Percentiles rank a stretch among this genome's conserved stretches.
Conservation (phyloP, 2,113 vertebrate genomes). For the Pelusios castaneus region DNA sequence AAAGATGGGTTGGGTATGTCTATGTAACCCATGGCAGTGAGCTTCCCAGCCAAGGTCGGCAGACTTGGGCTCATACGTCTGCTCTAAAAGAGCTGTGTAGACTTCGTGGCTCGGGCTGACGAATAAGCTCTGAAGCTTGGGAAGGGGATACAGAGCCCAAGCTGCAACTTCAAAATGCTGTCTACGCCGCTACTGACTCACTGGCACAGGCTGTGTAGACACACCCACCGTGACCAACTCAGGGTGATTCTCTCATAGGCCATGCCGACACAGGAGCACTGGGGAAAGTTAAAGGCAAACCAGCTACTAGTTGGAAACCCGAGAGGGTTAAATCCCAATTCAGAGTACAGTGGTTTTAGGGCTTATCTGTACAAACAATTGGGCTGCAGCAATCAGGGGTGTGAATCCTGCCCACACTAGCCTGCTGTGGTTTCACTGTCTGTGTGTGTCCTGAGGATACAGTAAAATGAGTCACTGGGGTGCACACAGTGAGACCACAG, state of each 20-base stretch:
- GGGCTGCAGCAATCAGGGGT: no score
- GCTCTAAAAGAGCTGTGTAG: background rate
- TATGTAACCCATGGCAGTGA: background rate
- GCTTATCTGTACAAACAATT: background rate
- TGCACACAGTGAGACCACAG: background rate
- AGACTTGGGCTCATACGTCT: background rate
- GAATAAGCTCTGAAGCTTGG: no score
- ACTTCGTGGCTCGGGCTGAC: background rate
- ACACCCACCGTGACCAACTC: background rate
- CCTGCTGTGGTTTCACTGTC: background rate
- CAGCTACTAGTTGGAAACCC: background rate
- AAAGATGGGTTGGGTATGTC: background rate
- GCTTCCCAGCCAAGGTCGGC: background rate
- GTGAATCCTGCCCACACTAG: background rate
- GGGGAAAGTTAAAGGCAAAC: background rate
- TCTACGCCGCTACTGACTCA: background rate
- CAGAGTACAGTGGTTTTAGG: background rate
- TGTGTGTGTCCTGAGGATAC: background rate
- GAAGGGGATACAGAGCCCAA: background rate
- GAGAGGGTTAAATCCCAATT: background rate
- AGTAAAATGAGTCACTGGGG: background rate
- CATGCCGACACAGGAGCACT: background rate
- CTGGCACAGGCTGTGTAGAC: background rate
- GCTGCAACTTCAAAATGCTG: background rate
- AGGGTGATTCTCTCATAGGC: background rate